Conservation (phyloP, 2,113 vertebrate genomes). For the Elephas maximus region DNA sequence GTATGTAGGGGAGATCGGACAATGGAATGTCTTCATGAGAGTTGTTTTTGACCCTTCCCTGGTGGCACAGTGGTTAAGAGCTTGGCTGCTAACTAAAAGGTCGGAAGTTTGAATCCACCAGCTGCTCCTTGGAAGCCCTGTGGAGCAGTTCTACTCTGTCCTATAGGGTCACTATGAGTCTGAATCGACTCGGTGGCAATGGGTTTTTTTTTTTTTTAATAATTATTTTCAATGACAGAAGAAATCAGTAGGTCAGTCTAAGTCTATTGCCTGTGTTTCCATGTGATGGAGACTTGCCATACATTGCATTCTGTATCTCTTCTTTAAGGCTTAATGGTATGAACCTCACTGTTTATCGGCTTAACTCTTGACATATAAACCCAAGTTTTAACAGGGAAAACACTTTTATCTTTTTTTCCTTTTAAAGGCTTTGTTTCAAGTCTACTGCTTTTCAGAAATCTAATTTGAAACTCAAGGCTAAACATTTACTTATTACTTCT, state of each 20-base stretch:
- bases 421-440: background rate
- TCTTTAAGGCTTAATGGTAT: background rate
- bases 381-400: background rate
- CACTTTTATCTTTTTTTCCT: background rate
- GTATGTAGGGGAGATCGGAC: background rate
- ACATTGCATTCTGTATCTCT: background rate
- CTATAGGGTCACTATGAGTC: too few species aligned
- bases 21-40: background rate
- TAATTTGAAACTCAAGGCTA: background rate
- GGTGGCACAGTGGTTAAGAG: too few species aligned
- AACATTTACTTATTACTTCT: slow-evolving; percentile 26
- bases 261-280: background rate
- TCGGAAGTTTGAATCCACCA: too few species aligned
- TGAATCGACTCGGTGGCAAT: too few species aligned
- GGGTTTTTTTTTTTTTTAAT: too few species aligned
- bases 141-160: too few species aligned
- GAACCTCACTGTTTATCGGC: background rate
- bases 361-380: too few species aligned
- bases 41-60: background rate
- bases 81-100: too few species aligned
- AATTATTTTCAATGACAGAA: background rate
- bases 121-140: too few species aligned
- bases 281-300: background rate
- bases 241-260: background rate
- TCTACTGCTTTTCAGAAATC: background rate